phyloP scores from a whole-genome alignment of 2,113 vertebrate species.

The Eulemur macaco region DNA sequence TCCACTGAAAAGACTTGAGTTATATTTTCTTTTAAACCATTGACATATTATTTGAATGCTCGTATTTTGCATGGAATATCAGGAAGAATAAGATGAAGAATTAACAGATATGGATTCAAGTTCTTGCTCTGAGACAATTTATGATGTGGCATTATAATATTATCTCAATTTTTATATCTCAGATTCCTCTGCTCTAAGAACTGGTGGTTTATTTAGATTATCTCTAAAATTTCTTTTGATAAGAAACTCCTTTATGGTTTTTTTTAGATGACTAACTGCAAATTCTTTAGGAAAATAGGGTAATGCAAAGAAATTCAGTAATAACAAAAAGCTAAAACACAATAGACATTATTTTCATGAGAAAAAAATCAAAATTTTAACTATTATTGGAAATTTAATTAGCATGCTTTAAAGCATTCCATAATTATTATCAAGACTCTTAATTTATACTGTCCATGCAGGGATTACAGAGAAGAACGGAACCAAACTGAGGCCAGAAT shows the following conservation, averaged over 20 bases:
- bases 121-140: background rate
- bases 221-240: background rate
- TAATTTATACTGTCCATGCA: conserved; percentile 1
- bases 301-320: background rate
- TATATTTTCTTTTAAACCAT: background rate
- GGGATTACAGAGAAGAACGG: background rate
- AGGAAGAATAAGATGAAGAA: background rate
- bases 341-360: background rate
- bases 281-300: conserved; percentile 29
- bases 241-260: background rate
- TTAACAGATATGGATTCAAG: background rate
- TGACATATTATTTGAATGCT: background rate
- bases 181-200: background rate
- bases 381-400: background rate
- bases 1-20: background rate
- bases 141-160: background rate
- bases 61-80: background rate
- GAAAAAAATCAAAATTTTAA: background rate
- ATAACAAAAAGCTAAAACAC: background rate
- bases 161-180: background rate
- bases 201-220: background rate
- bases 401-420: background rate
- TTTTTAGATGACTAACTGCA: background rate
- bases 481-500: conserved; percentile 6
- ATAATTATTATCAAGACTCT: background rate